Evolutionary conservation across 2,797 vertebrate species (phyloP).

Genomic region (Lemur catta): DNA sequence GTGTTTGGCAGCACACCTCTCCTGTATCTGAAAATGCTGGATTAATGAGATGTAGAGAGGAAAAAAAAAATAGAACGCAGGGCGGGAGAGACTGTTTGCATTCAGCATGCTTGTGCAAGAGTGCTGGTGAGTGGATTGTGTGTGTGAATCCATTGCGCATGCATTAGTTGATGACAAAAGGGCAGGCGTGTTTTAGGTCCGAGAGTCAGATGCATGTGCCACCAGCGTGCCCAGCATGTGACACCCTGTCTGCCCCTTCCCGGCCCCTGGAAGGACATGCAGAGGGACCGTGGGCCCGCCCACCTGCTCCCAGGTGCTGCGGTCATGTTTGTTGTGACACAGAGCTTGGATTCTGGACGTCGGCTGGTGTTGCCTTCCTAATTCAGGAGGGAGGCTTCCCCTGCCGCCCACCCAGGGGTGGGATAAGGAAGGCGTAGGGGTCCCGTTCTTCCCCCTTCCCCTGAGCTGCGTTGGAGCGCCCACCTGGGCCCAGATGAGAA

Average conservation of each 20-base stretch:
- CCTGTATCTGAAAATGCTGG: neutral
- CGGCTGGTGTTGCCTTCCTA: neutral
- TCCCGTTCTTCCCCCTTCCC: neutral
- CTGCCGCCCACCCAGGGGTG: neutral
- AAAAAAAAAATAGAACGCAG: neutral
- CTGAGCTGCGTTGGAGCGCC: neutral
- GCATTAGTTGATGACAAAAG: fast-evolving
- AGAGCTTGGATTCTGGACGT: neutral
- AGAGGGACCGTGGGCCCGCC: neutral
- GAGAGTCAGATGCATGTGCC: fast-evolving
- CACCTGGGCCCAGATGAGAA: neutral
- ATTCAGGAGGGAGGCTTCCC: neutral
- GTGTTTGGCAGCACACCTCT: too few species aligned
- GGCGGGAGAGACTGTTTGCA: neutral
- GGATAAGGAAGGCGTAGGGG: neutral
- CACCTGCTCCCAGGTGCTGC: neutral
- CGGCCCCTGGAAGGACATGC: neutral
- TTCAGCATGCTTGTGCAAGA: neutral
- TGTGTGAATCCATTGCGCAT: too few species aligned
- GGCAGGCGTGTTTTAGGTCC: neutral
- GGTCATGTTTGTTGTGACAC: neutral
- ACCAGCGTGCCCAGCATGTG: neutral
- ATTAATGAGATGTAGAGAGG: neutral
- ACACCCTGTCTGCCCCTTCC: neutral
- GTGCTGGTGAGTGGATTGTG: fast-evolving